Evolutionary conservation across 2,797 vertebrate genomes (phyloP).

Genomic region (Mormyrus hasselquistii): DNA sequence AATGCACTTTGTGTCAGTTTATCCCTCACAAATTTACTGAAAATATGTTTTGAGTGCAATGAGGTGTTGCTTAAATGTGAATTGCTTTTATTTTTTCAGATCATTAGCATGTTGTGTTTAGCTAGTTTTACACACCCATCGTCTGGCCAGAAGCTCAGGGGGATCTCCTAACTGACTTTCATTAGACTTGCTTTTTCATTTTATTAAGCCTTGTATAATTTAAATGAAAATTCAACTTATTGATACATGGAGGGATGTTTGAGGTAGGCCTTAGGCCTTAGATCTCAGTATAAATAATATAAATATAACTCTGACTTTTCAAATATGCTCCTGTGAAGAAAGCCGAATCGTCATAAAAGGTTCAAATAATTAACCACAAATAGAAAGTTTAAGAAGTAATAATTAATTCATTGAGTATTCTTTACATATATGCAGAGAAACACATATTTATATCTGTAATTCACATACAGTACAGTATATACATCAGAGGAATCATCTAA

Average conservation of each 20-base stretch:
- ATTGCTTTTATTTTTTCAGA: constrained; percentile 12
- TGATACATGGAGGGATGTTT: neutral
- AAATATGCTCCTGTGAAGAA: neutral
- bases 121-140: neutral
- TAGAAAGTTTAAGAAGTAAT: neutral
- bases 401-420: neutral
- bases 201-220: neutral
- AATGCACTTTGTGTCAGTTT: neutral
- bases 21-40: neutral
- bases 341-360: neutral
- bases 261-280: neutral
- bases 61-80: neutral
- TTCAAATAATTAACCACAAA: neutral
- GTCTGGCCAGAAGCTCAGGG: neutral
- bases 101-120: constrained; percentile 13
- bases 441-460: neutral
- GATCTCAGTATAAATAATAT: neutral
- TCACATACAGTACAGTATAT: neutral
- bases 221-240: constrained; percentile 10
- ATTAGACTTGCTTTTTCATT: neutral
- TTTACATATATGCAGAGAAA: neutral
- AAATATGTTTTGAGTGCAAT: neutral
- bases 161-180: neutral
- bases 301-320: neutral
- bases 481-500: neutral